A percentile compares a stretch with the other conserved stretches of the same genome.
These are phyloP conservation scores for Aplocera efformata DNA, from an alignment of 2,888 invertebrate species.

Conservation along the genomic window DNA sequence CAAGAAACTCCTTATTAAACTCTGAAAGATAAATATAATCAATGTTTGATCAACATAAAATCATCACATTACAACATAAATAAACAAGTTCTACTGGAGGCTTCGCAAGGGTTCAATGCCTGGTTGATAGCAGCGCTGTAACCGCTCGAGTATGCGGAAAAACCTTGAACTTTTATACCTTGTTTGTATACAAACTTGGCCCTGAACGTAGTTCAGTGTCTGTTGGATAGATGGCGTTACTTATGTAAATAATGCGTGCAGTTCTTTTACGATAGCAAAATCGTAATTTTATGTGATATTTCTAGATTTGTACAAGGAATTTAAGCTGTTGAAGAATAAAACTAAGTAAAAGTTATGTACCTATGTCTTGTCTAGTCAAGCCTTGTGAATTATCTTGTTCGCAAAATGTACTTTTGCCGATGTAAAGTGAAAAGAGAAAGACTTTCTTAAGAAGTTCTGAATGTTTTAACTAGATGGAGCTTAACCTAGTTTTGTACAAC, in stretches of 20 bases:
- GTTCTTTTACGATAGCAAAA: too few species aligned
- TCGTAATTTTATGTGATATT: too few species aligned
- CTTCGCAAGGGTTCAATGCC: conserved; percentile 38
- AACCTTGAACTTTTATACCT: conserved; percentile 50
- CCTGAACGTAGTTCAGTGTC: conserved; percentile 46
- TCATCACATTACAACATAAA: neutral
- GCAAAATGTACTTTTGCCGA: too few species aligned
- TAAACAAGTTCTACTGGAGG: neutral
- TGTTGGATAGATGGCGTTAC: conserved; percentile 50
- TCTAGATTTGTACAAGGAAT: too few species aligned
- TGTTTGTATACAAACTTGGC: conserved; percentile 60
- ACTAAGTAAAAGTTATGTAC: too few species aligned
- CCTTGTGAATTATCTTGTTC: too few species aligned
- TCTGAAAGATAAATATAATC: too few species aligned
- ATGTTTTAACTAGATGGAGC: conserved; percentile 2
- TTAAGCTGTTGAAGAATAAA: neutral
- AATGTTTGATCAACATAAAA: neutral
- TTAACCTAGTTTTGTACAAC: neutral
- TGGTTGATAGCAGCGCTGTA: conserved; percentile 15
- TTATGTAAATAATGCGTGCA: neutral
- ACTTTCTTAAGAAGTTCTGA: conserved; percentile 7
- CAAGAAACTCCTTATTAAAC: too few species aligned
- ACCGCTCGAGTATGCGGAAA: conserved; percentile 28
- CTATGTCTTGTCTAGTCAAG: too few species aligned
- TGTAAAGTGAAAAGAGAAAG: too few species aligned